phyloP scores from a whole-genome alignment of 2,888 invertebrate genomes.

The Dyspetes luteomarginatus region DNA sequence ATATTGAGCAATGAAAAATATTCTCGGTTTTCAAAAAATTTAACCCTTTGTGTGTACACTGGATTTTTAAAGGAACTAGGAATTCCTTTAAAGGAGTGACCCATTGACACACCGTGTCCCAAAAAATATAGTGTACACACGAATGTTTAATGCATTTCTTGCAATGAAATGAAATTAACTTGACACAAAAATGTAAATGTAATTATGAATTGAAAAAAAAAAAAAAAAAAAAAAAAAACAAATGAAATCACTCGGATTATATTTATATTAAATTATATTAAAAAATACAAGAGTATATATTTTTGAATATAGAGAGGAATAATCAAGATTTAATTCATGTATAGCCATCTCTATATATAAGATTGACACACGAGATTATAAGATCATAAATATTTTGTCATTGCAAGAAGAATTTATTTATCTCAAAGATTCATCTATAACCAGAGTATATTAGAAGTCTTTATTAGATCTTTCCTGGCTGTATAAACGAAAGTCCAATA shows the following conservation, averaged over 20 bases:
- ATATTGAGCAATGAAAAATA: too few relatives aligned
- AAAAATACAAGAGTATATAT: too few relatives aligned
- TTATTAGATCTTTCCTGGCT: constrained; percentile 31
- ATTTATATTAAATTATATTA: neutral
- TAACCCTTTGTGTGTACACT: too few relatives aligned
- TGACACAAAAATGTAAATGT: neutral
- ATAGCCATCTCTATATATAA: neutral
- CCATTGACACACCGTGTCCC: too few relatives aligned
- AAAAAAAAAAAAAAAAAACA: neutral
- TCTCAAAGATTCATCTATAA: constrained; percentile 41
- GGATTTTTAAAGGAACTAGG: too few relatives aligned
- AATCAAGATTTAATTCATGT: constrained; percentile 33
- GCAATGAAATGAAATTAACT: too few relatives aligned
- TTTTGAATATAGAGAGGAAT: too few relatives aligned
- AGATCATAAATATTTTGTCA: constrained; percentile 4
- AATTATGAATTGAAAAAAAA: neutral
- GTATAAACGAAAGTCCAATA: constrained; percentile 54
- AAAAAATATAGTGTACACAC: too few relatives aligned
- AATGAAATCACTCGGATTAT: neutral
- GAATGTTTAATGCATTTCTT: too few relatives aligned
- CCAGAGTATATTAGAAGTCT: constrained; percentile 17
- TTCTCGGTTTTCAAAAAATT: too few relatives aligned
- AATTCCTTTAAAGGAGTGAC: too few relatives aligned
- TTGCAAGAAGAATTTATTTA: constrained; percentile 21
- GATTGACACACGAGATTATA: constrained; percentile 1